Base-by-base conservation (phyloP, 23 tunicate species). In the Ascidia mentula region DNA sequence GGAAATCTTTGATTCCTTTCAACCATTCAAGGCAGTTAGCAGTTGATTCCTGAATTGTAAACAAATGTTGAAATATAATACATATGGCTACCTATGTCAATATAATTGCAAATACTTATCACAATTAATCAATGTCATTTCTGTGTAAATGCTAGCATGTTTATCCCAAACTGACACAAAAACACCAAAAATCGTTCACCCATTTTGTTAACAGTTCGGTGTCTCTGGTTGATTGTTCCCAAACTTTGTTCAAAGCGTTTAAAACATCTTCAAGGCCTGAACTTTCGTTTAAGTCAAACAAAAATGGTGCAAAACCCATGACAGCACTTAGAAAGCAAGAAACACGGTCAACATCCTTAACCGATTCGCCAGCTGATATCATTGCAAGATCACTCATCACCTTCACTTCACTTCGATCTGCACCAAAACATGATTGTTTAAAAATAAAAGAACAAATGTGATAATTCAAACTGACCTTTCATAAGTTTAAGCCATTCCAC, bases 331-430 rank as follows among this genome's bases (percentile, higher is more conserved):
- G 36, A 32, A 89, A 79, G 59, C 96, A 90, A 2, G 96, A 90
- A 24, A 90, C 96, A 31, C 40, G 69, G 45, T 90, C 96, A 36
- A 90, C 96, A 60, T 85, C 96, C 36, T 6, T 32, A 28, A 84
- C 40, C 26, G 79, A 76, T 53, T 89, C 95, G 28, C 95, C 95
- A 34, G 95, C 95, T 9, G 88, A 83, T 61, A 89, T 89, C 95
- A 89, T 83, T 20, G 95, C 95, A 0, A 89, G 77, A 73, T 89
- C 95, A 45, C 95, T 85, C 95, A 89, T 79, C 0, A 89, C 95
- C 79, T 89, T 83, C 31, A 89, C 95, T 39, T 89, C 95, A 0
- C 85, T 59, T 34, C 87, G 87, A 84, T 89, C 95, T 89, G 38
- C 32, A 79, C 33, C 8, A 8, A 69, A 69, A 69, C 15, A 31